Evolutionary conservation across 2,888 invertebrate genomes (phyloP).

Genomic region (Epinotia ramella): DNA sequence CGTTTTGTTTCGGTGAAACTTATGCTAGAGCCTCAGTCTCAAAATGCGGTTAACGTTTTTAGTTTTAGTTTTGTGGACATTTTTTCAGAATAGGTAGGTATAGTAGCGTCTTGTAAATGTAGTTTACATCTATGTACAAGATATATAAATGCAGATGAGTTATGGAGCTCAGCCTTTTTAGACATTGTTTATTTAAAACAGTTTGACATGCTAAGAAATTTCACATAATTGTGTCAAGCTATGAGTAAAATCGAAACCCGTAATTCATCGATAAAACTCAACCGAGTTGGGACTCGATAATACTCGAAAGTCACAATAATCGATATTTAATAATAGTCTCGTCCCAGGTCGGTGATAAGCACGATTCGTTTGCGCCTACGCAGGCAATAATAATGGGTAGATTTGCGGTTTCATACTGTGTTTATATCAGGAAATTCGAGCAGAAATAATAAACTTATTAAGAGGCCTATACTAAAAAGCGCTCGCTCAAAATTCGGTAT

Average conservation of each 20-base stretch:
- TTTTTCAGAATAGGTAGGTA: no score
- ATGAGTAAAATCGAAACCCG: neutral
- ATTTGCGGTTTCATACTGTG: slow-evolving; percentile 33
- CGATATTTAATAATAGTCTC: slow-evolving; percentile 41
- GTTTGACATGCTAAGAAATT: neutral
- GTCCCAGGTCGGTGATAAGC: slow-evolving; percentile 19
- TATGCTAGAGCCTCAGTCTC: no score
- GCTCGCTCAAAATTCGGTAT: no score
- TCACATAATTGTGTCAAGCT: neutral
- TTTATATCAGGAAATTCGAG: neutral
- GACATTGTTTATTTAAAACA: neutral
- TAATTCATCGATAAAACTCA: neutral
- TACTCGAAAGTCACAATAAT: slow-evolving; percentile 40
- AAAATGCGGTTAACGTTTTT: no score
- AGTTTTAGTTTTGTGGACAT: no score
- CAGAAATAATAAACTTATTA: neutral
- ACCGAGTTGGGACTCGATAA: slow-evolving; percentile 28
- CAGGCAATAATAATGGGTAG: slow-evolving; percentile 22
- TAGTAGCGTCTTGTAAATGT: no score
- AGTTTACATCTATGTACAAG: no score
- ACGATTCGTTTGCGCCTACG: slow-evolving; percentile 40
- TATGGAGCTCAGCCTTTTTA: neutral
- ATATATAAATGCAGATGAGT: neutral
- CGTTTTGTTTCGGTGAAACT: no score
- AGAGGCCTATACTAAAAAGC: no score